Base-by-base conservation (phyloP, 2,888 invertebrate genomes). In the Epirrita christyi region DNA sequence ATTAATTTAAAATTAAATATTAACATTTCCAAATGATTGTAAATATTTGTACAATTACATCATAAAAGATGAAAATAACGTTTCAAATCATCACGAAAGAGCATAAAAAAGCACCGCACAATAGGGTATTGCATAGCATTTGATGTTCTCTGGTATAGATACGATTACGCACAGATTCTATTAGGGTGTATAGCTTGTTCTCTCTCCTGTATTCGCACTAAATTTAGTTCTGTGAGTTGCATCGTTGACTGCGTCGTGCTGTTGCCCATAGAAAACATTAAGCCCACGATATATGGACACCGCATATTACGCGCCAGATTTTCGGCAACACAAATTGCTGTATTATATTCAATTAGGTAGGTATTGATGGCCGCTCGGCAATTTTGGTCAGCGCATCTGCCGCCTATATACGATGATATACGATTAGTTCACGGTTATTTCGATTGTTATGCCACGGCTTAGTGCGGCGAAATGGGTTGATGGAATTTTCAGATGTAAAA, bases 301-400 rank as follows among this genome's bases (percentile, higher is more conserved):
- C 91, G 86, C 90, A 89, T 80, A 88, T 79, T 84, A 83, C 73
- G 59, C 45, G 88, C 89, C 91, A 88, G 90, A 88, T 90, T 90
- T 91, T 90, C 89, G 84, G 85, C 86, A 83, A 84, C 88, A 85
- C 88, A 90, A 89, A 91, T 90, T 87, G 89, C 80, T 82, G 87
- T 87, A 88, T 90, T 88, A 91, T 91, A 90, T 90, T 91, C 91
- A 90, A 90, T 91, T 90, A 91, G 89, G 85, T 80, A 83, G 75
- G 75, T 90, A 90, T 90, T 90, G 90, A 90, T 89, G 83, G 87
- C 72, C 72, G 78, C 73, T 74, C 82, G 83, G 88, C 90, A 87
- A 85, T 90, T 85, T 90, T 78, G 90, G 90, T 90, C 80, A 80
- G 88, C 84, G 78, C 90, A 90, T 89, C 88, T 90, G 90, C 82